These are phyloP conservation scores for Setophaga kirtlandii DNA, from an alignment of 2,113 vertebrate species.

Conservation along the genomic window DNA sequence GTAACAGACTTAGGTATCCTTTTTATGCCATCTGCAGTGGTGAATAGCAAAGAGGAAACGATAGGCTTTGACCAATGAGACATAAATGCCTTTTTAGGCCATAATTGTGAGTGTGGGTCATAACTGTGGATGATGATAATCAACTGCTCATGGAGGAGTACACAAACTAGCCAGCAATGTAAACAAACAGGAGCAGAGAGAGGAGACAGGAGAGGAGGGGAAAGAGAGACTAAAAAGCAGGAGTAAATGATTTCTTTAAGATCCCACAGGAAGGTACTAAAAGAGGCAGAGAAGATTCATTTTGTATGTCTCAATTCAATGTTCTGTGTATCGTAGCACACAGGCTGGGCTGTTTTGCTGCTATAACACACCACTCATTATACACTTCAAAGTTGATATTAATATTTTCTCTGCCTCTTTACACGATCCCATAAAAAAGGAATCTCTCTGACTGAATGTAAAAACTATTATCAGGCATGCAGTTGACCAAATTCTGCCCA, in stretches of 20 bases:
- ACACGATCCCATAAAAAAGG: background rate
- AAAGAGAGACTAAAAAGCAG: background rate
- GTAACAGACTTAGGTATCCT: background rate
- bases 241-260: background rate
- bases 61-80: background rate
- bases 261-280: background rate
- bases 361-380: background rate
- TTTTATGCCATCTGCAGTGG: background rate
- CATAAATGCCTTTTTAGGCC: background rate
- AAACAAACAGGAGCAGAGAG: background rate
- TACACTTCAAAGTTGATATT: background rate
- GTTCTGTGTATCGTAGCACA: background rate
- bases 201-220: background rate
- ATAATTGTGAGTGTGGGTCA: background rate
- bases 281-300: background rate
- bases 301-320: background rate
- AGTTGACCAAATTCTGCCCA: conserved; percentile 69
- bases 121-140: background rate
- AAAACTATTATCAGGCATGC: conserved; percentile 52
- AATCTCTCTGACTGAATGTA: conserved; percentile 33
- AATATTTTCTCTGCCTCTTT: conserved; percentile 21
- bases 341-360: background rate
- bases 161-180: background rate
- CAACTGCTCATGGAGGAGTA: background rate
- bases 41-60: background rate